phyloP scores from a whole-genome alignment of 2,888 invertebrate species.

The Cybosia mesomella region DNA sequence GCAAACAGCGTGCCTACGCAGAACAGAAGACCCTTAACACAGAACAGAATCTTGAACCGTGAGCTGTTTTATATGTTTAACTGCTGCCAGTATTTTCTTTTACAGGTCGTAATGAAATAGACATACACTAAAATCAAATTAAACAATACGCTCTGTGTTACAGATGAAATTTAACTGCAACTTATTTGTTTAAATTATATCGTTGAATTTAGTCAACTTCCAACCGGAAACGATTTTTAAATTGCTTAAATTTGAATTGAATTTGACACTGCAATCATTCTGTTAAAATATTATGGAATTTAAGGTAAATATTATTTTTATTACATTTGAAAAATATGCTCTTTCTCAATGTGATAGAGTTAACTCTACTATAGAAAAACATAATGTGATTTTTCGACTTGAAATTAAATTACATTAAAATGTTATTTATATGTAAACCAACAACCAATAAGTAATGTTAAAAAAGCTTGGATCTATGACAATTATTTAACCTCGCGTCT shows the following conservation, averaged over 20 bases:
- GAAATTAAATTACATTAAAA: no score
- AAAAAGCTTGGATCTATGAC: no score
- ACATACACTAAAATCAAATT: neutral
- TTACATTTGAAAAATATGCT: no score
- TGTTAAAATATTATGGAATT: neutral
- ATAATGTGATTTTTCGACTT: no score
- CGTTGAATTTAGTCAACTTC: neutral
- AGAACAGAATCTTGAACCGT: constrained; percentile 12
- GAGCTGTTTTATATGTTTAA: constrained; percentile 14
- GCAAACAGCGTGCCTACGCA: constrained; percentile 38
- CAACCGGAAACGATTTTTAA: neutral
- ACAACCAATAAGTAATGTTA: no score
- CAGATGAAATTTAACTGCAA: neutral
- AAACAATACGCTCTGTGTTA: neutral
- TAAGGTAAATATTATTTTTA: no score
- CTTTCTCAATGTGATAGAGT: no score
- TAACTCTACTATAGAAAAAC: no score
- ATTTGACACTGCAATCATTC: neutral
- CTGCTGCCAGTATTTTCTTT: constrained; percentile 3
- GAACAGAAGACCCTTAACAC: constrained; percentile 20
- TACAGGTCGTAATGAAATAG: neutral
- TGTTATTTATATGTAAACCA: no score
- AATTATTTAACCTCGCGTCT: no score
- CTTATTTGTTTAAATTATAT: neutral
- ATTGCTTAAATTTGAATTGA: neutral